Evolutionary conservation across 2,113 vertebrate genomes (phyloP).

Genomic region (Saguinus midas): DNA sequence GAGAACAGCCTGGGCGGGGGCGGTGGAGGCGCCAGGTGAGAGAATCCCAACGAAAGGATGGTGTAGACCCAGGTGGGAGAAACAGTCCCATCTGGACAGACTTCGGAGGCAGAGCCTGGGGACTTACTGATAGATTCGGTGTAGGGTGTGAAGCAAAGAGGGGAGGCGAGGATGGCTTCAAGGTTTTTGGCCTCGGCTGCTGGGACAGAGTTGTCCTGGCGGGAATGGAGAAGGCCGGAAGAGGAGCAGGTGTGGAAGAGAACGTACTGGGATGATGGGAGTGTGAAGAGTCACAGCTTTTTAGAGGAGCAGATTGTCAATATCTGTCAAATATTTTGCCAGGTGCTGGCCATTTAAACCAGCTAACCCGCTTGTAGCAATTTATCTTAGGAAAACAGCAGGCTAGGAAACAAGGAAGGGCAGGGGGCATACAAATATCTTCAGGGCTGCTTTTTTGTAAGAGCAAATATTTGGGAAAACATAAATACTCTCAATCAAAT

Average conservation of each 20-base stretch:
- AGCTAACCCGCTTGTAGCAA: not conserved
- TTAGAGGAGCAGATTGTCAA: not conserved
- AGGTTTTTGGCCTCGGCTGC: not conserved
- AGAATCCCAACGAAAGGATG: not conserved
- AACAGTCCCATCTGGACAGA: not conserved
- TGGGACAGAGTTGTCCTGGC: not conserved
- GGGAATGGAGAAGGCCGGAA: not conserved
- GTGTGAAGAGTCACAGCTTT: not conserved
- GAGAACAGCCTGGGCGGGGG: not conserved
- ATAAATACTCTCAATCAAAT: not conserved
- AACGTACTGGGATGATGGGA: not conserved
- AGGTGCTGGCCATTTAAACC: not conserved
- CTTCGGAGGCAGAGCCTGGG: not conserved
- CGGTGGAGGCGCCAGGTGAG: not conserved
- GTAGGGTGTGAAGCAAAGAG: not conserved
- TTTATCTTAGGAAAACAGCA: not conserved
- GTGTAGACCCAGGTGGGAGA: not conserved
- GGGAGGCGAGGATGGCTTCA: not conserved
- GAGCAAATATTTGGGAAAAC: not conserved
- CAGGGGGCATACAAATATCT: fast-evolving
- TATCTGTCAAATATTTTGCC: not conserved
- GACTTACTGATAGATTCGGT: not conserved
- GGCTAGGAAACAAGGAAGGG: not conserved
- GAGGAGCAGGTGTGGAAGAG: not conserved
- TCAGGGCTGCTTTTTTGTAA: not conserved